A percentile compares a stretch with the other conserved stretches of the same genome.
phyloP scores from a whole-genome alignment of 2,113 vertebrate genomes.

The Zosterops lateralis region DNA sequence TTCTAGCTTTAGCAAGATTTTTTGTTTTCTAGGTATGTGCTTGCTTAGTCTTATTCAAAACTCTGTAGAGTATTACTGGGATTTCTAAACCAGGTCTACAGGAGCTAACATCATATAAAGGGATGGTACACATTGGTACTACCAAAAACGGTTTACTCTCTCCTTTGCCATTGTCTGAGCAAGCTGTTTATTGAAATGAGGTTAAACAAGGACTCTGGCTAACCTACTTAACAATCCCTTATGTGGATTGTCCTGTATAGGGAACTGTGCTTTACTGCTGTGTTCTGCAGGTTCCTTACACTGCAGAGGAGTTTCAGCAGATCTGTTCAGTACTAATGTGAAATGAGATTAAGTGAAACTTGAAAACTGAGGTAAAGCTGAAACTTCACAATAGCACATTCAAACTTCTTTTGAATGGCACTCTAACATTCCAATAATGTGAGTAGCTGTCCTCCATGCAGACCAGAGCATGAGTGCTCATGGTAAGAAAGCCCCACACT shows the following conservation, averaged over 20 bases:
- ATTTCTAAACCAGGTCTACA: background rate
- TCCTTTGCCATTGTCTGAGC: background rate
- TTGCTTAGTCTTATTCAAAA: background rate
- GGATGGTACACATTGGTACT: background rate
- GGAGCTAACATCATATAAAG: background rate
- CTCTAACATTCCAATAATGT: background rate
- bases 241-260: background rate
- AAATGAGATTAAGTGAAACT: background rate
- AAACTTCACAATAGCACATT: background rate
- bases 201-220: background rate
- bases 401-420: background rate
- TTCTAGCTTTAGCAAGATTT: background rate
- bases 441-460: background rate
- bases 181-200: background rate
- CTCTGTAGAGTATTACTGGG: background rate
- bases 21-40: rapidly evolving
- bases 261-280: background rate
- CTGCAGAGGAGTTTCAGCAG: background rate
- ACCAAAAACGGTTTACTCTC: background rate
- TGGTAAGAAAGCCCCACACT: background rate
- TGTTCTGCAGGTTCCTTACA: background rate
- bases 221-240: background rate
- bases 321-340: background rate
- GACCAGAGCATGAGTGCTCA: background rate
- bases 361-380: background rate